Base-by-base conservation (phyloP, 1,140 invertebrate genomes). In the Metopolophium dirhodum region DNA sequence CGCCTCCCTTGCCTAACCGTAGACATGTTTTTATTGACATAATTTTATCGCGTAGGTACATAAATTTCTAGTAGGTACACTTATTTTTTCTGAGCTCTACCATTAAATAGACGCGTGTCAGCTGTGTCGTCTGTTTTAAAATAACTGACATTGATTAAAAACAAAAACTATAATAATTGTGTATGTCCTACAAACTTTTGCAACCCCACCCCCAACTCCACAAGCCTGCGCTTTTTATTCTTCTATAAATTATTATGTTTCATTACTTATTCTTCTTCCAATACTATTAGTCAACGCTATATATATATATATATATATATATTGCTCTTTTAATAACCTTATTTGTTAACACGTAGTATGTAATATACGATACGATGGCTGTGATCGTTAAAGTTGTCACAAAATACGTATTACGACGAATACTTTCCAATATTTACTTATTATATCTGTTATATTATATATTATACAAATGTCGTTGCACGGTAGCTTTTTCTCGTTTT, bases 401-500 rank as follows among this genome's bases (percentile, higher is more conserved):
- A 20, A 22, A 35, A 51, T 51, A 88, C 45, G 18, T 86, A 86
- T 47, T 86, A 86, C 26, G 45, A 7, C 41, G 14, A 86, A 86
- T 47, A 86, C 22, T 45, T 90, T 68, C 54, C 41, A 45, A 90
- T 35, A 88, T 47, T 77, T 91, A 90, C 20, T 90, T 90, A 54
- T 54, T 61, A 35, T 89, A 90, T 8, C 54, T 90, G 37, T 90
- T 61, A 90, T 89, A 61, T 41, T 90, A 41, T 90, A n/a, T 35
- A 51, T 41, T 54, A 51, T 30, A 35, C 20, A 9, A 91, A 88
- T 88, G 30, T 77, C 91, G 47, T 83, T 82, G 91, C 91, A 92
- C 91, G 91, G 91, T 92, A 92, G 91, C 47, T 51, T 82, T 91
- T 85, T 83, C 22, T 92, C 68, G 30, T 37, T 85, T 54, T 92